Base-by-base conservation (phyloP, 2,888 invertebrate species). In the Muscina levida region DNA sequence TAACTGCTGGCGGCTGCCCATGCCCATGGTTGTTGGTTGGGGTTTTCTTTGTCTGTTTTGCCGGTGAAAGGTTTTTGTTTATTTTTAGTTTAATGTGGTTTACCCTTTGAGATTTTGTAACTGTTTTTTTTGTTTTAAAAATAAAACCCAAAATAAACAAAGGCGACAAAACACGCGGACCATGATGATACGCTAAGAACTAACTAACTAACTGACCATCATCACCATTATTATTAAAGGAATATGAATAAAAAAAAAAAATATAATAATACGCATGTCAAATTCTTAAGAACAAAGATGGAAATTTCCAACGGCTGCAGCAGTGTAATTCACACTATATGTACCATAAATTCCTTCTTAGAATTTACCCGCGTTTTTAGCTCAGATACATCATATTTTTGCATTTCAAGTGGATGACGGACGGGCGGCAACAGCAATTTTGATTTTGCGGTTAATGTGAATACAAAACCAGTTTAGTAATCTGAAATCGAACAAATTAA, bases 1-100 rank as follows among this genome's bases (percentile, higher is more conserved):
- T 31, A 3, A 31, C 31, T 31, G 31, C 31, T 3, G 8, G n/a
- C n/a, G n/a, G n/a, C n/a, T n/a, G n/a, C n/a, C n/a, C n/a, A n/a
- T n/a, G n/a, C n/a, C 42, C 15, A 65, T 24, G 3, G 8, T 65
- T 11, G 42, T 24, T 65, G 15, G 11, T 24, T 42, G 56, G 42
- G n/a, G n/a, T n/a, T 71, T 77, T 80, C 68, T 80, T 80, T 80
- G 76, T 80, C 56, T 57, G 48, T 39, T n/a, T n/a, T 17, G 24
- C 11, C 39, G 24, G 22, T 24, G 24, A 65, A 44, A 44, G 42
- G 46, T 44, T 65, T 22, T 31, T 56, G 62, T 56, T 80, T 80
- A 80, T 76, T 80, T 80, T 80, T 76, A 80, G 68, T 53, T 66
- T 44, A 19, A 44, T 42, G 22, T 51, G 22, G 59, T 53, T 71